Conservation (phyloP, 23 tunicate genomes). For the Halocynthia aurantium region DNA sequence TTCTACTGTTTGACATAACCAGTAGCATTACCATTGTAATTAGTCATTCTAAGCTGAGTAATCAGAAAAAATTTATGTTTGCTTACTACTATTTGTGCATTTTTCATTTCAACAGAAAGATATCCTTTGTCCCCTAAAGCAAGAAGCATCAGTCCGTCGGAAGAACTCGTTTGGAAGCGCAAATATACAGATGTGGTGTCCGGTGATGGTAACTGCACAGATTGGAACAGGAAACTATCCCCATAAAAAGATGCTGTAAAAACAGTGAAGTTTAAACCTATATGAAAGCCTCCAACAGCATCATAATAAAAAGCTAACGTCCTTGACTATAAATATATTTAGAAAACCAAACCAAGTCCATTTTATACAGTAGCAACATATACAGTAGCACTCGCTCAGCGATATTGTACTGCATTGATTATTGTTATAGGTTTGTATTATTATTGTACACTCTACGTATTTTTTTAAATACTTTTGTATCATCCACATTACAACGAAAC, state of each 20-base stretch:
- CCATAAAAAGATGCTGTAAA: conserved; percentile 92
- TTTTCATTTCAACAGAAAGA: conserved; percentile 30
- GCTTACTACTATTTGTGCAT: conserved; percentile 42
- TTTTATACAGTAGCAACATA: too few species aligned
- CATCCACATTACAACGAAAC: too few species aligned
- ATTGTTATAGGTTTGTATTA: too few species aligned
- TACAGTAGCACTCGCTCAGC: too few species aligned
- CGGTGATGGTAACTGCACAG: conserved; percentile 15
- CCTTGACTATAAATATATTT: too few species aligned
- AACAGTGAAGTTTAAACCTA: too few species aligned
- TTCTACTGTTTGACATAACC: not conserved
- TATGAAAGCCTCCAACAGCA: too few species aligned
- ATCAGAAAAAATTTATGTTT: not conserved
- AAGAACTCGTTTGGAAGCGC: conserved; percentile 68
- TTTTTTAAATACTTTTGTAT: too few species aligned
- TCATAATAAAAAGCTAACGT: too few species aligned
- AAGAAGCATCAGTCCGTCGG: conserved; percentile 42
- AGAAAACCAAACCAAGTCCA: too few species aligned
- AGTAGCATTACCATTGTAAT: not conserved
- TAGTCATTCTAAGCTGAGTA: not conserved
- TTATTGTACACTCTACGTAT: too few species aligned
- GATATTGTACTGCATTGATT: too few species aligned
- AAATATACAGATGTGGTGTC: conserved; percentile 41
- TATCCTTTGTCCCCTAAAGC: conserved; percentile 62
- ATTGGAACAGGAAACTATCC: conserved; percentile 62